Evolutionary conservation across 1,140 invertebrate species (phyloP).

Genomic region (Bombus pyrosoma): DNA sequence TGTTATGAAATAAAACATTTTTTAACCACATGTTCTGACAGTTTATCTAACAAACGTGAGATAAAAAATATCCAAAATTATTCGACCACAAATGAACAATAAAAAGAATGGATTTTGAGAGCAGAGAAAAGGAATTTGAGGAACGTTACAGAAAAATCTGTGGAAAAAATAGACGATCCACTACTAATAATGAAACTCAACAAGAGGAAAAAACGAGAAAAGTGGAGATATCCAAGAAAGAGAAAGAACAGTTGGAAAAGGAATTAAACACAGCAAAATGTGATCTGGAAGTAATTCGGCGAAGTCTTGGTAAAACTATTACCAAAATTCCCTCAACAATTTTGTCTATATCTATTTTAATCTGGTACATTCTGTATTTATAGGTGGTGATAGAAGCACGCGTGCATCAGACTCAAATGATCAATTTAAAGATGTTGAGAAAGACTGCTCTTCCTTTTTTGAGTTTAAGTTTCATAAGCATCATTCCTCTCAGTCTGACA

Average conservation of each 20-base stretch:
- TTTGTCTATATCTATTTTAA: neutral
- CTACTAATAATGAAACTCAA: neutral
- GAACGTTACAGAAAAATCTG: neutral
- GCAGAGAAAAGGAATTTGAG: neutral
- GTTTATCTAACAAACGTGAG: neutral
- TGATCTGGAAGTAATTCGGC: slow-evolving; percentile 71
- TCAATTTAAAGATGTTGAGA: slow-evolving; percentile 5
- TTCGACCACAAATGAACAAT: neutral
- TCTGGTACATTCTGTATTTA: neutral
- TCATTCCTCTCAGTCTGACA: slow-evolving; percentile 40
- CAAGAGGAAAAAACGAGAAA: neutral
- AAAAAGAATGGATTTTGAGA: slow-evolving; percentile 8
- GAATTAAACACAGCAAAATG: slow-evolving; percentile 80
- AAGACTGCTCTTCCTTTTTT: slow-evolving; percentile 22
- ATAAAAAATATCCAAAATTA: neutral
- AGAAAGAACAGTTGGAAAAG: slow-evolving; percentile 81
- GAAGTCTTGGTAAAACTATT: slow-evolving; percentile 69
- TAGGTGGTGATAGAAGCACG: neutral
- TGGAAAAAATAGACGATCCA: neutral
- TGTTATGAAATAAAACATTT: neutral
- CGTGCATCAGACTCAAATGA: neutral
- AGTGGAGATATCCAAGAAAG: slow-evolving; percentile 17
- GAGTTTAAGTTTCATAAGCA: slow-evolving; percentile 52
- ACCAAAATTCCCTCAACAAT: neutral
- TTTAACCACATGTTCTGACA: neutral